These are phyloP conservation scores for Oreonectes daqikongensis DNA, from an alignment of 2,797 vertebrate genomes.

Conservation along the genomic window DNA sequence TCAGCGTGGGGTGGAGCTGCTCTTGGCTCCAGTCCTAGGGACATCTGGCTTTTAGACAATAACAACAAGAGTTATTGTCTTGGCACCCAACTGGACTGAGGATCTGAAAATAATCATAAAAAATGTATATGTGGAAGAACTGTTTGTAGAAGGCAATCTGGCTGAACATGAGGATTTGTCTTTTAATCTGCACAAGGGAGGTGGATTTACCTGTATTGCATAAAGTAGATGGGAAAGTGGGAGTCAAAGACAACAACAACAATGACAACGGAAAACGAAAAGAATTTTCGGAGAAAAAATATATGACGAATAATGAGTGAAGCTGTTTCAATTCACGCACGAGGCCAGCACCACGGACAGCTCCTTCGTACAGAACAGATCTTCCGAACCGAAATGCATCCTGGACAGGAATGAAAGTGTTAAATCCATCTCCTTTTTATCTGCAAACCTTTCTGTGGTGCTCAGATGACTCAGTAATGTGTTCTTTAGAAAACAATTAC, in stretches of 20 bases:
- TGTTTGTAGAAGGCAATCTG: constrained; percentile 51
- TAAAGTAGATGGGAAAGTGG: neutral
- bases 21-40: constrained; percentile 64
- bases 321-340: neutral
- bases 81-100: constrained; percentile 24
- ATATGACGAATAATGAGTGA: neutral
- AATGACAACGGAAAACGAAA: too few species aligned
- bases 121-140: constrained; percentile 15
- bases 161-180: constrained; percentile 53
- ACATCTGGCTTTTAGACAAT: constrained; percentile 69
- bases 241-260: constrained; percentile 1
- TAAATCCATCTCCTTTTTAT: constrained; percentile 40
- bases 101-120: constrained; percentile 41
- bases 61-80: constrained; percentile 23
- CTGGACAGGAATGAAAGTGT: constrained; percentile 10
- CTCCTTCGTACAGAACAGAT: neutral
- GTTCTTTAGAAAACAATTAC: constrained; percentile 44
- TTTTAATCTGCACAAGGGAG: constrained; percentile 47
- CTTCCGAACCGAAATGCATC: neutral
- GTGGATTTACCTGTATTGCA: constrained; percentile 46
- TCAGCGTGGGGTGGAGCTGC: neutral
- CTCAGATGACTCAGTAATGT: constrained; percentile 45
- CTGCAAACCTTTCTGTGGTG: constrained; percentile 6
- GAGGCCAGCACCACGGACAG: constrained; percentile 51
- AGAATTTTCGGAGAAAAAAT: neutral